A percentile compares a stretch with the other conserved stretches of the same genome.
Evolutionary conservation across 1,140 invertebrate species (phyloP).

Genomic region (Mactra quadrangularis): DNA sequence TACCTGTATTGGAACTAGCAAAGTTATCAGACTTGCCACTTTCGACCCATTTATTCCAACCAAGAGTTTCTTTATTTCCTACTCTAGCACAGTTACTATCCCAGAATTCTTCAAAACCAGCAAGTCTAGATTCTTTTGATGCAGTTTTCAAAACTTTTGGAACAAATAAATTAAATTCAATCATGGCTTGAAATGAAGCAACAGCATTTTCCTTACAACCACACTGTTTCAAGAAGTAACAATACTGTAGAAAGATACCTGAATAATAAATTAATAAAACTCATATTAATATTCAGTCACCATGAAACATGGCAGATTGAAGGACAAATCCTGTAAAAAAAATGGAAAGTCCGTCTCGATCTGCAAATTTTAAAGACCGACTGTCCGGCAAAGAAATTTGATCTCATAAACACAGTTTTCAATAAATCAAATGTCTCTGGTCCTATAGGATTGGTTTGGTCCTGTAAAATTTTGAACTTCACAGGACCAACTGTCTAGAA

Average conservation of each 20-base stretch:
- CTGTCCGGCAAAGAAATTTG: too few relatives aligned
- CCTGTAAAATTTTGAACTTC: too few relatives aligned
- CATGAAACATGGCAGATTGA: too few relatives aligned
- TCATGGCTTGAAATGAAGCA: slow-evolving; percentile 83
- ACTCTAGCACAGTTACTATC: slow-evolving; percentile 84
- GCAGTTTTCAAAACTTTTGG: slow-evolving; percentile 71
- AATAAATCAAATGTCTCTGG: too few relatives aligned
- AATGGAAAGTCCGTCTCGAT: too few relatives aligned
- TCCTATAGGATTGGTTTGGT: too few relatives aligned
- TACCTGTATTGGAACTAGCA: too few relatives aligned
- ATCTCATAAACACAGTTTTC: too few relatives aligned
- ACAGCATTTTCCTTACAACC: slow-evolving; percentile 85
- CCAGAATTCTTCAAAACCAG: slow-evolving; percentile 85
- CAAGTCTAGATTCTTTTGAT: slow-evolving; percentile 72
- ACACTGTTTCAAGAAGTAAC: slow-evolving; percentile 80
- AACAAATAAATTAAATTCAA: slow-evolving; percentile 85
- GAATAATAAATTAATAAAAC: slow-evolving; percentile 61
- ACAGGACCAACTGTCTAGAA: too few relatives aligned
- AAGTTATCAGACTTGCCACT: not conserved
- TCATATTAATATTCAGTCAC: too few relatives aligned
- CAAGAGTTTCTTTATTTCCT: slow-evolving; percentile 83
- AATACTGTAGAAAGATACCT: slow-evolving; percentile 83
- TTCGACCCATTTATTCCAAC: slow-evolving; percentile 81
- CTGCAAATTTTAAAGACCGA: too few relatives aligned
- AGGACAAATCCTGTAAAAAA: too few relatives aligned